Evolutionary conservation across 2,113 vertebrate species (phyloP).

Genomic region (Mirounga angustirostris): DNA sequence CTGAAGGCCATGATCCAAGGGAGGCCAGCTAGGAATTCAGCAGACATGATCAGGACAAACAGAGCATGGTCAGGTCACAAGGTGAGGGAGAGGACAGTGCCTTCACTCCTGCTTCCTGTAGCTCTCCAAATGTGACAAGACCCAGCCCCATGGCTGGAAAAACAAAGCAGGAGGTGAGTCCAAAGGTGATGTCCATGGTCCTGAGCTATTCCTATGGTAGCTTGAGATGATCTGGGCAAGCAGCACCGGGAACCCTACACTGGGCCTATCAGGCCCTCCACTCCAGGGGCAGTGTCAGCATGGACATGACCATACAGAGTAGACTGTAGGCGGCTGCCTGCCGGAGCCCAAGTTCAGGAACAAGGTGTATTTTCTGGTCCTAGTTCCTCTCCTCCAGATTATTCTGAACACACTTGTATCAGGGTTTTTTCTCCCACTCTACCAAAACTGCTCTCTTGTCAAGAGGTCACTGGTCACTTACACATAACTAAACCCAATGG

Average conservation of each 20-base stretch:
- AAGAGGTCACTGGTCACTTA: background rate
- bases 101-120: slow-evolving; percentile 80
- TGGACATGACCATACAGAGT: background rate
- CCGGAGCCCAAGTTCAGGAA: background rate
- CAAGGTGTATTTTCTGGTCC: background rate
- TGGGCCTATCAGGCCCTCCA: background rate
- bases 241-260: background rate
- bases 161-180: slow-evolving; percentile 59
- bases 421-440: background rate
- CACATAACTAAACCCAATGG: background rate
- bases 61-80: background rate
- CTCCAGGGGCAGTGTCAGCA: background rate
- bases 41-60: background rate
- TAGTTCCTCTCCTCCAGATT: background rate
- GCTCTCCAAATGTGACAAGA: slow-evolving; percentile 70
- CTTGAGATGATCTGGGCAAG: background rate
- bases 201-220: background rate
- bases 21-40: slow-evolving; percentile 37
- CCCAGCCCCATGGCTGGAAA: slow-evolving; percentile 70
- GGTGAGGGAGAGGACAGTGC: background rate
- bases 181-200: background rate
- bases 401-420: background rate
- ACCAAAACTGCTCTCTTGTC: background rate
- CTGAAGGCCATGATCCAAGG: background rate
- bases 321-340: background rate